A percentile compares a stretch with the other conserved stretches of the same genome.
Conservation (phyloP, 2,113 vertebrate species). For the Phrynosoma platyrhinos region DNA sequence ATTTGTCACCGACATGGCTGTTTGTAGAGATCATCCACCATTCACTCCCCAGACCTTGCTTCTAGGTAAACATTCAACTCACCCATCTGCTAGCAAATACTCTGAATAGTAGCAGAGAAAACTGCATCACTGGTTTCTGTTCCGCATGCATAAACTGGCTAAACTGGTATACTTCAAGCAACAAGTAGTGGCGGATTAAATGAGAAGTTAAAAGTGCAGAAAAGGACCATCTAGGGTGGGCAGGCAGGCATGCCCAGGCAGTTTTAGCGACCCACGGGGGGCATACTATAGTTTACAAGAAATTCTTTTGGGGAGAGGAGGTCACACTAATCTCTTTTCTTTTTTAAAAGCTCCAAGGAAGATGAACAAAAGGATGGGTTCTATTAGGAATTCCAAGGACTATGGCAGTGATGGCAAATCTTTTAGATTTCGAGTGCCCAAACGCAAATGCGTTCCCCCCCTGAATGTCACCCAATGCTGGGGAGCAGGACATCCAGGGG, state of each 20-base stretch:
- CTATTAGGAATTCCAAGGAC: too few species aligned
- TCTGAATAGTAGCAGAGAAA: not conserved
- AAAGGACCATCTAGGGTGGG: not conserved
- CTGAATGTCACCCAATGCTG: too few species aligned
- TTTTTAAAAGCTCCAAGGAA: not conserved
- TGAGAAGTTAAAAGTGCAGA: not conserved
- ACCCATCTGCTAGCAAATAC: not conserved
- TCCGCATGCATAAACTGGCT: too few species aligned
- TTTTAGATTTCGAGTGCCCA: too few species aligned
- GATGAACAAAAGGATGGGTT: not conserved
- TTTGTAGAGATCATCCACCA: not conserved
- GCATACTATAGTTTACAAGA: not conserved
- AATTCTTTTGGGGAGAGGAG: not conserved
- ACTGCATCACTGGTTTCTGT: not conserved
- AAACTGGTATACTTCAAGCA: not conserved
- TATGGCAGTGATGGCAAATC: too few species aligned
- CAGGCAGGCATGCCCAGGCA: not conserved
- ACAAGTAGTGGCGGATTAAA: not conserved
- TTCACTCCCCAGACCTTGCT: too few species aligned
- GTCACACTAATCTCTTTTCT: not conserved
- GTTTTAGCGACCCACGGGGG: not conserved
- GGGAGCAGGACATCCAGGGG: too few species aligned
- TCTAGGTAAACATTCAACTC: too few species aligned
- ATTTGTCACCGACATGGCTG: too few species aligned
- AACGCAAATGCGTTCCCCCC: too few species aligned